These are phyloP conservation scores for Phoxinus dragarum DNA, from an alignment of 2,797 vertebrate genomes.

Conservation along the genomic window DNA sequence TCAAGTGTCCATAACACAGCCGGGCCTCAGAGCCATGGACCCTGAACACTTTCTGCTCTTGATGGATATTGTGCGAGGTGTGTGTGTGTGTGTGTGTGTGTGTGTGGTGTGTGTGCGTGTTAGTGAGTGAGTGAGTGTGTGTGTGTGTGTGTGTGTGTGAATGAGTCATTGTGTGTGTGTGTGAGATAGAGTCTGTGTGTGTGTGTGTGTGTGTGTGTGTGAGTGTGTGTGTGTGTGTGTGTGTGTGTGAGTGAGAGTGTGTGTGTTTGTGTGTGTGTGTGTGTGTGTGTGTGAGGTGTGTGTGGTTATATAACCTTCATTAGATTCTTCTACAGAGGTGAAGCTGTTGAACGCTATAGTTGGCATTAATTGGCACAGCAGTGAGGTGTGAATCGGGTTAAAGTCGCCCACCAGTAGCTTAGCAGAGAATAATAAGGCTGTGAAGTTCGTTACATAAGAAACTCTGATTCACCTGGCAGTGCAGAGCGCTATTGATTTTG, in stretches of 20 bases:
- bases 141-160: too few relatives aligned
- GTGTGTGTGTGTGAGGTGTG: not conserved
- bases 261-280: too few relatives aligned
- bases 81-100: not conserved
- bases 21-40: not conserved
- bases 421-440: conserved; percentile 69
- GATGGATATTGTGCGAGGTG: not conserved
- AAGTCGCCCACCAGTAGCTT: conserved; percentile 35
- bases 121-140: too few relatives aligned
- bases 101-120: too few relatives aligned
- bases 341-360: conserved; percentile 61
- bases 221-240: too few relatives aligned
- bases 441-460: conserved; percentile 63
- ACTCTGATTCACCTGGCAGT: conserved; percentile 30
- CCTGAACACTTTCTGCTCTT: not conserved
- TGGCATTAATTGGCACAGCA: conserved; percentile 71
- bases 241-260: too few relatives aligned
- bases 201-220: too few relatives aligned
- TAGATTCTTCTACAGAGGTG: conserved; percentile 16
- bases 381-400: conserved; percentile 22
- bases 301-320: not conserved
- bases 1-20: not conserved
- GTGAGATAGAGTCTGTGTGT: too few relatives aligned
- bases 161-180: too few relatives aligned
- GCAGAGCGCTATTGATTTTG: conserved; percentile 27